Conservation (phyloP, 1,140 invertebrate genomes). For the Drosophila elegans region DNA sequence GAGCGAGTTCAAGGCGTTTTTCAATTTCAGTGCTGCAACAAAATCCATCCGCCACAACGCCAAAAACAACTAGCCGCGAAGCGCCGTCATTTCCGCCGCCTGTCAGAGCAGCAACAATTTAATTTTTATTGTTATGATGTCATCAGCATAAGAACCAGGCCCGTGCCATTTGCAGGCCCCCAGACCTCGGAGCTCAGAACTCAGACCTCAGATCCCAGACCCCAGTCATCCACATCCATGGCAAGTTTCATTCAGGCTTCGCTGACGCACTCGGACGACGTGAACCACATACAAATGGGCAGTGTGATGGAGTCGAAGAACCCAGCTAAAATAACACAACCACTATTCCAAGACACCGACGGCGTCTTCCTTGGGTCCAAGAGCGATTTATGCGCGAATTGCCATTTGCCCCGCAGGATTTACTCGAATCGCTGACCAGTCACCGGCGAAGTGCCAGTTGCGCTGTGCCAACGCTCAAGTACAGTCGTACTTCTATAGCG, state of each 20-base stretch:
- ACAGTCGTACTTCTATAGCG: not conserved
- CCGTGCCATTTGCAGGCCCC: constrained; percentile 38
- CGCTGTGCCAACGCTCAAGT: not conserved
- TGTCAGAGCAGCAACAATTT: constrained; percentile 60
- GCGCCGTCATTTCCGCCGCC: constrained; percentile 57
- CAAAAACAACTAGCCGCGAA: constrained; percentile 36
- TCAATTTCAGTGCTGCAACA: constrained; percentile 47
- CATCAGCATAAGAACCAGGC: constrained; percentile 60
- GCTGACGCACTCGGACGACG: constrained; percentile 44
- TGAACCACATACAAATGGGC: constrained; percentile 54
- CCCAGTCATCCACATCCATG: not conserved
- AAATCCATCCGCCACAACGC: constrained; percentile 18
- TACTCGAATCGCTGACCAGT: constrained; percentile 37
- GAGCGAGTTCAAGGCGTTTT: constrained; percentile 49
- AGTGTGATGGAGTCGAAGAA: constrained; percentile 1
- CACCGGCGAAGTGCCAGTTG: constrained; percentile 8
- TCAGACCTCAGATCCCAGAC: not conserved
- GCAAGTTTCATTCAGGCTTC: constrained; percentile 7
- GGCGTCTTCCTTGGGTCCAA: constrained; percentile 10
- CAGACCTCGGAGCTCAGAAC: constrained; percentile 2
- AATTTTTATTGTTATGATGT: constrained; percentile 68
- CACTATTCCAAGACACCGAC: constrained; percentile 18
- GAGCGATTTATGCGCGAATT: constrained; percentile 51
- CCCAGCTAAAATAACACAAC: constrained; percentile 24
- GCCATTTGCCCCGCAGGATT: constrained; percentile 28